These are phyloP conservation scores for Gambusia yucatana DNA, from an alignment of 2,797 vertebrate genomes.

Conservation along the genomic window DNA sequence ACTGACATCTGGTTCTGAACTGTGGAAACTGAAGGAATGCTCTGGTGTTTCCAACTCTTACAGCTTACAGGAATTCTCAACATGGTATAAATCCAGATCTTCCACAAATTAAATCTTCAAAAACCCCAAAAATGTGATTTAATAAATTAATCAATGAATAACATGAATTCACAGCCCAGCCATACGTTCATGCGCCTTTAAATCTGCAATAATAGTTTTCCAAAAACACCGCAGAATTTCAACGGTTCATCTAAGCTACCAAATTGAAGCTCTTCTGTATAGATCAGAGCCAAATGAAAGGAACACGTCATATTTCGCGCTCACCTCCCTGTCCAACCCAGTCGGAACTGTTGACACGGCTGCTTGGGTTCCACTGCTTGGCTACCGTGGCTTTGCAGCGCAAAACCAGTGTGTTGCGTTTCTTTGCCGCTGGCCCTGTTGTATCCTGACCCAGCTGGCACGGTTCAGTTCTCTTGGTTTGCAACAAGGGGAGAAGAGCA, in stretches of 20 bases:
- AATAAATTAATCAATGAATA: too few species aligned
- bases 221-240: neutral
- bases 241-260: neutral
- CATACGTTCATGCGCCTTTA: neutral
- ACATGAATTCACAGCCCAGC: too few species aligned
- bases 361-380: constrained; percentile 3
- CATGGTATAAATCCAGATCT: too few species aligned
- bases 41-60: too few species aligned
- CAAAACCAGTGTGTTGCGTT: neutral
- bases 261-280: neutral
- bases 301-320: neutral
- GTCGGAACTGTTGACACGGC: neutral
- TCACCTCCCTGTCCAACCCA: neutral
- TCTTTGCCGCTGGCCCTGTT: constrained; percentile 2
- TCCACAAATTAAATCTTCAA: too few species aligned
- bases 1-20: too few species aligned
- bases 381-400: neutral
- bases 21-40: too few species aligned
- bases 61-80: too few species aligned
- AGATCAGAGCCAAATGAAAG: neutral
- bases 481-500: constrained; percentile 1
- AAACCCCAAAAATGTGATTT: too few species aligned
- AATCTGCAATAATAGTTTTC: neutral
- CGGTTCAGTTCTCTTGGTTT: constrained; percentile 17
- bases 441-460: constrained; percentile 5